Conservation (phyloP, 2,888 invertebrate genomes). For the Ichneumoninae sp. region DNA sequence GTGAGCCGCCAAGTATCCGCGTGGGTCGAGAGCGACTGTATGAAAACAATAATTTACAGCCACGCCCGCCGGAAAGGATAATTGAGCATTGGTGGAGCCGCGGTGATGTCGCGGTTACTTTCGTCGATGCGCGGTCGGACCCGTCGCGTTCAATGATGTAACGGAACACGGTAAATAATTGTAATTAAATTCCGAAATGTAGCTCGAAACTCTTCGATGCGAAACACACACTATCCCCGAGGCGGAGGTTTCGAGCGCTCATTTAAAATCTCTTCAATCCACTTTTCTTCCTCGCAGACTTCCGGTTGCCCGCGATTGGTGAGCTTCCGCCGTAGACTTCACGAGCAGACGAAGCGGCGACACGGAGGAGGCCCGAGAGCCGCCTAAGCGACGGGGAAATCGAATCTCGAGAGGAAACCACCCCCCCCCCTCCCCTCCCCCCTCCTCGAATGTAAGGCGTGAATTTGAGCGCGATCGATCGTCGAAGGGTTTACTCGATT, state of each 20-base stretch:
- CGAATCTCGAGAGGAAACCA: slow-evolving; percentile 27
- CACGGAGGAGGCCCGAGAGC: not conserved
- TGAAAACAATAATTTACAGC: slow-evolving; percentile 21
- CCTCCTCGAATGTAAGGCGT: slow-evolving; percentile 16
- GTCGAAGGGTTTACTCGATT: slow-evolving; percentile 13
- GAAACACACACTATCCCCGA: not conserved
- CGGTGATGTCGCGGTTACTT: slow-evolving; percentile 28
- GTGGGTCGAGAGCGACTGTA: not conserved
- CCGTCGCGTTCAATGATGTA: not conserved
- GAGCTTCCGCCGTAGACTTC: not conserved
- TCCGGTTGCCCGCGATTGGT: slow-evolving; percentile 24
- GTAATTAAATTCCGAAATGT: not conserved
- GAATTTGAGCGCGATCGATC: slow-evolving; percentile 24
- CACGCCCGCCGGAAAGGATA: not conserved
- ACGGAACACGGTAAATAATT: not conserved
- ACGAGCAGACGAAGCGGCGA: not conserved
- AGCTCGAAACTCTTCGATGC: not conserved
- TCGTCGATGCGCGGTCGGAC: slow-evolving; percentile 4
- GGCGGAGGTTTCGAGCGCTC: not conserved
- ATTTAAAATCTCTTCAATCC: slow-evolving; percentile 22
- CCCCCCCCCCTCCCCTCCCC: not conserved
- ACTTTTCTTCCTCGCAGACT: slow-evolving; percentile 20
- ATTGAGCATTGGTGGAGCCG: not conserved
- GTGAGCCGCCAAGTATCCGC: slow-evolving; percentile 18
- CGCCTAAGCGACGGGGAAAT: slow-evolving; percentile 28